phyloP scores from a whole-genome alignment of 2,113 vertebrate species.

The Poeciliopsis turrubarensis region DNA sequence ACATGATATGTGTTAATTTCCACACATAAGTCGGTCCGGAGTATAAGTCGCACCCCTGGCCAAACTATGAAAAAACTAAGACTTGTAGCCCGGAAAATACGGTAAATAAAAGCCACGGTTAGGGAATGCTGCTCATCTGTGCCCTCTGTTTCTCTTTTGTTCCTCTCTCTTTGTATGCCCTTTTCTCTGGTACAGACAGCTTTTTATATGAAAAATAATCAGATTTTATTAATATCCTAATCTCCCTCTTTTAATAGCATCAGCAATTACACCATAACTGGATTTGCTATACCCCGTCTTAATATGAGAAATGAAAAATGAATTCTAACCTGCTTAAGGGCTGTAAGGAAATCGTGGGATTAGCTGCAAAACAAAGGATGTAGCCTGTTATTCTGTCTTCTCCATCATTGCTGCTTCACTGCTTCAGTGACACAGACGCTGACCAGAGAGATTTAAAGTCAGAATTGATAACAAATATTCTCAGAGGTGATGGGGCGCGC shows the following conservation, averaged over 20 bases:
- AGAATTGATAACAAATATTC: conserved; percentile 68
- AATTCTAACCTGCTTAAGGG: conserved; percentile 62
- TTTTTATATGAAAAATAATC: conserved; percentile 59
- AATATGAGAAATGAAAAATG: conserved; percentile 46
- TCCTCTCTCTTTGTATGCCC: conserved; percentile 9
- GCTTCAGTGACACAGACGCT: conserved; percentile 62
- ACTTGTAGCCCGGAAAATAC: no score
- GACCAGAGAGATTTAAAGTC: conserved; percentile 68
- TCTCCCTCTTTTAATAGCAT: conserved; percentile 61
- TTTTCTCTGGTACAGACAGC: conserved; percentile 22
- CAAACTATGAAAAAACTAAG: no score
- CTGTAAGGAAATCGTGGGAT: conserved; percentile 58
- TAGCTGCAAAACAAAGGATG: conserved; percentile 58
- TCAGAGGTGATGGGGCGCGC: conserved; percentile 62
- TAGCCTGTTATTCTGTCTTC: conserved; percentile 37
- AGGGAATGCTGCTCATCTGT: conserved; percentile 1
- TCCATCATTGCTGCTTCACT: conserved; percentile 56
- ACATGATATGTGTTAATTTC: no score
- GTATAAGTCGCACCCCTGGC: no score
- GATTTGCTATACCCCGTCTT: conserved; percentile 65
- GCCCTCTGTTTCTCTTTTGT: neutral
- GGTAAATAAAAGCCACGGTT: neutral
- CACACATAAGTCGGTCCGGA: no score
- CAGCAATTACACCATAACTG: conserved; percentile 60
- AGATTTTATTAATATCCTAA: conserved; percentile 62